Evolutionary conservation across 2,888 invertebrate genomes (phyloP).

Genomic region (Cotesia congregata): DNA sequence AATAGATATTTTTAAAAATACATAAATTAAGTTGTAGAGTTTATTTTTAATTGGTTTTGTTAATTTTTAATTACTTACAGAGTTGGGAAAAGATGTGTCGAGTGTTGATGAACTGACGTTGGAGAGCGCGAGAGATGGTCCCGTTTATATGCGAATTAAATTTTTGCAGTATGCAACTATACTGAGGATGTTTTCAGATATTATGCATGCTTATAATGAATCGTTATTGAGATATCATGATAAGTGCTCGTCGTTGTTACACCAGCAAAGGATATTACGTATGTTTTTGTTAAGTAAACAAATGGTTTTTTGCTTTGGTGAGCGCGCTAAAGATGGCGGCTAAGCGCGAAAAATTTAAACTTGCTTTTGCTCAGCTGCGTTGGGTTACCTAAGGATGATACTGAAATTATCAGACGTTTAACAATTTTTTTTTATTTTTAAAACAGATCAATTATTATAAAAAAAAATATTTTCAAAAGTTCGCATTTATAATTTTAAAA

Average conservation of each 20-base stretch:
- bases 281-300: conserved; percentile 51
- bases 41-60: conserved; percentile 1
- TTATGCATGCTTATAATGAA: conserved; percentile 72
- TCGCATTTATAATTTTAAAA: too few species aligned
- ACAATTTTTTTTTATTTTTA: too few species aligned
- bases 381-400: too few species aligned
- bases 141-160: conserved; percentile 70
- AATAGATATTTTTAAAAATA: neutral
- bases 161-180: conserved; percentile 71
- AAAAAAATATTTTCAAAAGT: too few species aligned
- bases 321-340: neutral
- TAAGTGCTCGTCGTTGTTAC: conserved; percentile 73
- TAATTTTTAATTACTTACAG: conserved; percentile 48
- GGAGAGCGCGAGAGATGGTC: conserved; percentile 54
- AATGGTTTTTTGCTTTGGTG: conserved; percentile 11
- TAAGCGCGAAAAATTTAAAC: conserved; percentile 11
- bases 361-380: neutral
- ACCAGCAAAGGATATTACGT: conserved; percentile 75
- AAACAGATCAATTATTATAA: too few species aligned
- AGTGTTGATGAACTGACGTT: conserved; percentile 55
- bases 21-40: neutral
- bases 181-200: conserved; percentile 71
- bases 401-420: too few species aligned
- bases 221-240: conserved; percentile 73
- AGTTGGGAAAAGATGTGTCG: conserved; percentile 59